These are phyloP conservation scores for Dicaeum eximium DNA, from an alignment of 2,113 vertebrate species.

Conservation along the genomic window DNA sequence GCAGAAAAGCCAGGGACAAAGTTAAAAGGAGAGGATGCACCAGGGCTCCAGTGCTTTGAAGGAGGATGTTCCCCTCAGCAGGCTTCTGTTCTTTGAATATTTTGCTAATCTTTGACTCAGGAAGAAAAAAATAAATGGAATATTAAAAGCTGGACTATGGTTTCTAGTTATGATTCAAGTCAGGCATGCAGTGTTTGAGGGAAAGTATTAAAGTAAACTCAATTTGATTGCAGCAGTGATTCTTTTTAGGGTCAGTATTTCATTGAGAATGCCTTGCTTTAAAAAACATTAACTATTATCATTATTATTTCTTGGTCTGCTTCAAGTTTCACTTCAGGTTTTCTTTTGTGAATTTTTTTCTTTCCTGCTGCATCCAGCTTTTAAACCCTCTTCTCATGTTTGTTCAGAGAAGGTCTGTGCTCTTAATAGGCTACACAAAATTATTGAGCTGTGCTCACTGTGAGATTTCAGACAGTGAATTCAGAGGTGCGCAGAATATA, in stretches of 20 bases:
- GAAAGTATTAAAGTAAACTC: neutral
- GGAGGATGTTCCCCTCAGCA: neutral
- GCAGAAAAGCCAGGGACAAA: neutral
- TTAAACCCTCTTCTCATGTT: neutral
- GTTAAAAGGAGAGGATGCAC: neutral
- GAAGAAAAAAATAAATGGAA: neutral
- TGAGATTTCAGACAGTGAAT: neutral
- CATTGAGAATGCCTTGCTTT: neutral
- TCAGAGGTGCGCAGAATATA: neutral
- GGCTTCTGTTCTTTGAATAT: neutral
- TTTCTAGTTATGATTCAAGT: neutral
- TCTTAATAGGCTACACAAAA: neutral
- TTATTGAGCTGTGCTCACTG: neutral
- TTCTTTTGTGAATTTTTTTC: neutral
- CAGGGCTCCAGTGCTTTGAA: neutral
- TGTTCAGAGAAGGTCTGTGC: neutral
- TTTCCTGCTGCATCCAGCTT: neutral
- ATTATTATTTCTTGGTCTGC: neutral
- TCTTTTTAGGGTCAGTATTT: neutral
- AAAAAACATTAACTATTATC: neutral
- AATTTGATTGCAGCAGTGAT: neutral
- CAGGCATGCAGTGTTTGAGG: neutral
- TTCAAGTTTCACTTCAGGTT: neutral
- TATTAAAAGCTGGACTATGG: neutral
- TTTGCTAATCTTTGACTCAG: neutral